Evolutionary conservation across 2,797 vertebrate species (phyloP).

Genomic region (Poeciliopsis presidionis): DNA sequence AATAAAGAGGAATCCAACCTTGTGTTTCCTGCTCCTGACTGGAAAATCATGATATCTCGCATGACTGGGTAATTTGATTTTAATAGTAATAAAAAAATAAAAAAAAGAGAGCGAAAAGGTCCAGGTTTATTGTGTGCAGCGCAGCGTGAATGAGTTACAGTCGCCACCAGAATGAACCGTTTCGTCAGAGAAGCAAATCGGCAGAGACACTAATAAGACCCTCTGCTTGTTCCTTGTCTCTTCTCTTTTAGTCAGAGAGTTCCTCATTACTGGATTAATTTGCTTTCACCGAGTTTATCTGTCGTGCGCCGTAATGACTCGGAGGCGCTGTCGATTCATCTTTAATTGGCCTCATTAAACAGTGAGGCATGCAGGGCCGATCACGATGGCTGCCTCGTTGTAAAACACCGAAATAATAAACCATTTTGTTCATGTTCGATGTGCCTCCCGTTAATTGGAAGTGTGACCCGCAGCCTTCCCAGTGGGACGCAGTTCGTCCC

Average conservation of each 20-base stretch:
- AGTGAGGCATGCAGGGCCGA: slow-evolving; percentile 1
- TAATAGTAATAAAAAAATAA: neutral
- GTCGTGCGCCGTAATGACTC: slow-evolving; percentile 29
- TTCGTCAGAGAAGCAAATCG: slow-evolving; percentile 18
- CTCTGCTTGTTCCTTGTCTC: slow-evolving; percentile 2
- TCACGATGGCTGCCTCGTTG: slow-evolving; percentile 15
- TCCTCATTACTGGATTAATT: slow-evolving; percentile 32
- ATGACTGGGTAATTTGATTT: slow-evolving; percentile 7
- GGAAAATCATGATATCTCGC: slow-evolving; percentile 9
- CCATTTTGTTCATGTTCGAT: slow-evolving; percentile 24
- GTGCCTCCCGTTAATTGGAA: slow-evolving; percentile 17
- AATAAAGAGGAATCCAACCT: slow-evolving; percentile 60
- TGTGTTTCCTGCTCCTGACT: slow-evolving; percentile 12
- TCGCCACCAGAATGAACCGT: slow-evolving; percentile 54
- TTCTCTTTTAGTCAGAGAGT: slow-evolving; percentile 6
- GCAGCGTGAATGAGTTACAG: neutral
- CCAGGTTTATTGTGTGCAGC: neutral
- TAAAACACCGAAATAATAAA: slow-evolving; percentile 42
- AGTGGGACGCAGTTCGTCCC: slow-evolving; percentile 3
- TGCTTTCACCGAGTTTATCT: slow-evolving; percentile 20
- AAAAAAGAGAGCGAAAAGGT: neutral
- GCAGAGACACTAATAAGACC: slow-evolving; percentile 5
- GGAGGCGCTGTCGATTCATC: slow-evolving; percentile 4
- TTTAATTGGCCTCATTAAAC: slow-evolving; percentile 35
- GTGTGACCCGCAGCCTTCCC: slow-evolving; percentile 34